A percentile compares a stretch with the other conserved stretches of the same genome.
These are phyloP conservation scores for Podotricha telesiphe DNA, from an alignment of 2,888 invertebrate species.

Conservation along the genomic window DNA sequence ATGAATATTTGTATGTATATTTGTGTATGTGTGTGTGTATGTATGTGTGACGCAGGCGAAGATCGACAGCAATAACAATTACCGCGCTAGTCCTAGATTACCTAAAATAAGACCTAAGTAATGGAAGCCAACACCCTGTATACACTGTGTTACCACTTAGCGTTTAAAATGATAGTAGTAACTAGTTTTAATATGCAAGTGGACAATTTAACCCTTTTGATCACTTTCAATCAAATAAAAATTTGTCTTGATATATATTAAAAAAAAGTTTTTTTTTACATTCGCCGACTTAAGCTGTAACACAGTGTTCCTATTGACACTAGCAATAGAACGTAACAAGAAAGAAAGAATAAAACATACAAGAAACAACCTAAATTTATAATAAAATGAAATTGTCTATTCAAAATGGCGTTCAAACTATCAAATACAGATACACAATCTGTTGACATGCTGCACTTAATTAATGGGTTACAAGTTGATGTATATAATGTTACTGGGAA, in stretches of 20 bases:
- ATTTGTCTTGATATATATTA: too few relatives aligned
- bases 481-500: too few relatives aligned
- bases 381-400: constrained; percentile 5
- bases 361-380: constrained; percentile 13
- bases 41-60: constrained; percentile 5
- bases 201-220: too few relatives aligned
- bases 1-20: background rate
- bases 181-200: too few relatives aligned
- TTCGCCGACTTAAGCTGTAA: background rate
- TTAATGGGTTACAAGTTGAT: background rate
- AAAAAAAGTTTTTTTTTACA: background rate
- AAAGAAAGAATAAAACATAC: constrained; percentile 1
- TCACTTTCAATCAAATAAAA: background rate
- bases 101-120: constrained; percentile 35
- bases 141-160: constrained; percentile 11
- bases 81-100: constrained; percentile 16
- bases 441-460: background rate
- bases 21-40: background rate
- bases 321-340: constrained; percentile 20
- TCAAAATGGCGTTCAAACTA: constrained; percentile 17
- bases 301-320: constrained; percentile 23
- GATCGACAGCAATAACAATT: constrained; percentile 9
- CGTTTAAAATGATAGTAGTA: too few relatives aligned
- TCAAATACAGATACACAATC: background rate
- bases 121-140: constrained; percentile 38